Evolutionary conservation across 2,797 vertebrate genomes (phyloP).

Genomic region (Knipowitschia caucasica): DNA sequence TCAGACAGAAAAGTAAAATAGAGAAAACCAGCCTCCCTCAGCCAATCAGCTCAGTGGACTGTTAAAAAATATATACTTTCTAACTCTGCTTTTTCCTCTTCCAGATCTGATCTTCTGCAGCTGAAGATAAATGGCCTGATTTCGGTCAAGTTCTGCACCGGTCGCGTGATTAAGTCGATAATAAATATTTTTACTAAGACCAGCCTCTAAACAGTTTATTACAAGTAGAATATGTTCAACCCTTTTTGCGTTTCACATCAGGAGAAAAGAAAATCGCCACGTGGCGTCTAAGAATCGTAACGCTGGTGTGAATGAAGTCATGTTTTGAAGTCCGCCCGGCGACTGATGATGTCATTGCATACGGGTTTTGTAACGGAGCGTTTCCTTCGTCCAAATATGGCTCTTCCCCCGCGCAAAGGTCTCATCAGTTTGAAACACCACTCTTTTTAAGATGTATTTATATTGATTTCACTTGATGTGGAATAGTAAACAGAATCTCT

Average conservation of each 20-base stretch:
- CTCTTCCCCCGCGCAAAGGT: constrained; percentile 36
- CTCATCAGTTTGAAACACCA: constrained; percentile 25
- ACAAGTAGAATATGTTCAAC: constrained; percentile 13
- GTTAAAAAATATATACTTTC: background rate
- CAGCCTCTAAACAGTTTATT: constrained; percentile 49
- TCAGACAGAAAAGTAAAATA: too few relatives aligned
- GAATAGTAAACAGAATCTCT: constrained; percentile 75
- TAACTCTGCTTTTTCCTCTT: background rate
- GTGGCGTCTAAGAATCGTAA: constrained; percentile 12
- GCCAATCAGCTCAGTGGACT: too few relatives aligned
- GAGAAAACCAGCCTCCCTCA: too few relatives aligned
- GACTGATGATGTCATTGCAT: constrained; percentile 8
- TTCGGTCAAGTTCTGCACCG: constrained; percentile 53
- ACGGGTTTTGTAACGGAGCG: constrained; percentile 20
- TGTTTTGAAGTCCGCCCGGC: constrained; percentile 6
- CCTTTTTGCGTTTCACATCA: constrained; percentile 35
- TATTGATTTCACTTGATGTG: constrained; percentile 76
- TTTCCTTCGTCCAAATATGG: constrained; percentile 19
- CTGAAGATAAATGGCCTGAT: constrained; percentile 42
- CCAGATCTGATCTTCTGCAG: constrained; percentile 64
- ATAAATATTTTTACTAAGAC: constrained; percentile 55
- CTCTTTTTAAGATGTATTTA: constrained; percentile 77
- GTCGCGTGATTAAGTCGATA: constrained; percentile 39
- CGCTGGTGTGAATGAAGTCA: constrained; percentile 24
- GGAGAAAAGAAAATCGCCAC: constrained; percentile 16